Conservation (phyloP, 1,140 invertebrate genomes). For the Caenorhabditis latens region DNA sequence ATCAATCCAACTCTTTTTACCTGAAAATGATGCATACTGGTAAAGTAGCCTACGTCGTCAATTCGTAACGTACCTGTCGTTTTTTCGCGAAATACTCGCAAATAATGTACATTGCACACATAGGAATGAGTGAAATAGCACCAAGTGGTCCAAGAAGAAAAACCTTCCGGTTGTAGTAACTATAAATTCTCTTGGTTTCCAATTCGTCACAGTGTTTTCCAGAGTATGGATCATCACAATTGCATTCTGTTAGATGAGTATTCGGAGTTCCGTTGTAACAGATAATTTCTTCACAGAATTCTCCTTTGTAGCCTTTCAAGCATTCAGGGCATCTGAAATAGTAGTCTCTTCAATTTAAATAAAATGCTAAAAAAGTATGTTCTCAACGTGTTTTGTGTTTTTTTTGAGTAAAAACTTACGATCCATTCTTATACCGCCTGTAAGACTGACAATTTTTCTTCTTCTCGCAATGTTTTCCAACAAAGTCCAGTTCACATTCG, state of each 20-base stretch:
- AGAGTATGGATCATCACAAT: slow-evolving; percentile 68
- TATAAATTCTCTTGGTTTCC: slow-evolving; percentile 70
- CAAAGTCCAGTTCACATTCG: slow-evolving; percentile 66
- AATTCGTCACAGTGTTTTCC: slow-evolving; percentile 70
- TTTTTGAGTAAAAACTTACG: slow-evolving; percentile 59
- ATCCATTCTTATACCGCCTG: slow-evolving; percentile 68
- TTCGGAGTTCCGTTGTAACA: slow-evolving; percentile 67
- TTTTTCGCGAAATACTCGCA: slow-evolving; percentile 71
- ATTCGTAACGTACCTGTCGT: slow-evolving; percentile 50
- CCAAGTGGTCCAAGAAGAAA: slow-evolving; percentile 69
- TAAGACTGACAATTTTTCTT: slow-evolving; percentile 69
- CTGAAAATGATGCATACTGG: slow-evolving; percentile 55
- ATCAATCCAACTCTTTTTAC: slow-evolving; percentile 70
- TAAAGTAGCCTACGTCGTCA: no score
- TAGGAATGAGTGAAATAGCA: slow-evolving; percentile 67
- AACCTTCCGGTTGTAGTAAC: slow-evolving; percentile 70
- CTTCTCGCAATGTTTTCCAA: slow-evolving; percentile 71
- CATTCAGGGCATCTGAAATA: slow-evolving; percentile 68
- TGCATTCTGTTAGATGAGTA: slow-evolving; percentile 64
- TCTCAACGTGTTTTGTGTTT: background rate
- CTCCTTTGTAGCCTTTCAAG: slow-evolving; percentile 66
- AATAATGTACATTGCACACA: slow-evolving; percentile 69
- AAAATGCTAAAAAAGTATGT: background rate
- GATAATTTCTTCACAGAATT: slow-evolving; percentile 66
- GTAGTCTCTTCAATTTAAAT: background rate